Evolutionary conservation across 2,797 vertebrate species (phyloP), one percentile per base, ranked within the genome.

Genomic region (Pampus argenteus): DNA sequence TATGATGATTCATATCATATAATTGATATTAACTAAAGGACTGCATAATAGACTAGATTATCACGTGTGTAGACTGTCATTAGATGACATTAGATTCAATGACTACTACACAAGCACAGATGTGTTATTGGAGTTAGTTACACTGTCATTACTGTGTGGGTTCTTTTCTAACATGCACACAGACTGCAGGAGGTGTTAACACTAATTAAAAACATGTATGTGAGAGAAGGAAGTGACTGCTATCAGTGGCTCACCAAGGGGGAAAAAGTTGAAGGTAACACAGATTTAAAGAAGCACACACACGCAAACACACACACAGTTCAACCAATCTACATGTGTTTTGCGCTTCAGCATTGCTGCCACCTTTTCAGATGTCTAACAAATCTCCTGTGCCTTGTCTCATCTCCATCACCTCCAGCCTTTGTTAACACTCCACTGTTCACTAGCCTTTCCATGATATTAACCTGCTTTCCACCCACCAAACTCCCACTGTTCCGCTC

Each of bases 331-430:
- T 71, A 63, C 73, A 70, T 64, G 48, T 48, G 57, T 64, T 76
- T 74, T 55, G 17, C 15, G 17, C 63, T 38, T 15, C 18, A n/a
- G 29, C 0, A 1, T 15, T 42, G 38, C 69, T 42, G 45, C 75
- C 69, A 87, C 80, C 83, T 85, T 88, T 82, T 74, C 51, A 66
- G 45, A 57, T 61, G 65, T 85, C 71, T 54, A 51, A 77, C 59
- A 82, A 78, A 82, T 73, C 71, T 70, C 36, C 5, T 5, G 50
- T 56, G 51, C 47, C n/a, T 62, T 18, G 68, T 60, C 55, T 74
- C 60, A 10, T 18, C n/a, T 31, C 22, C 11, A 17, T 77, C 66
- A 71, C 71, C 49, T 58, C 52, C 38, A 3, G 9, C 62, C 49
- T 76, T 65, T 66, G 50, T 64, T 67, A 77, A 75, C 20, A 28